Base-by-base conservation (phyloP, 2,113 vertebrate species). In the Chaenocephalus aceratus region DNA sequence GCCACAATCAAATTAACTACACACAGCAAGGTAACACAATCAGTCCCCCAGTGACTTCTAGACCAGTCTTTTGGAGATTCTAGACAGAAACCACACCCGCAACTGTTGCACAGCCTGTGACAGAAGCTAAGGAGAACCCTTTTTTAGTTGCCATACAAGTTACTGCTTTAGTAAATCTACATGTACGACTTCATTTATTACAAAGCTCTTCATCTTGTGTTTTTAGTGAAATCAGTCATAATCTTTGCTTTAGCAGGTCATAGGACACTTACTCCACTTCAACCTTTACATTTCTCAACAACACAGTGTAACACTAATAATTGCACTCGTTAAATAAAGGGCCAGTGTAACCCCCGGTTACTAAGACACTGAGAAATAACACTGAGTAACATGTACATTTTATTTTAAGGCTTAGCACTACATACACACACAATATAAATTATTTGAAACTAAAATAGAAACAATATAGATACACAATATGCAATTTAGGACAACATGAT, bases 1-100 rank as follows among this genome's bases (percentile, higher is more conserved):
- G 68, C 75, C 80, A 82, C 82, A 88, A 90, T 86, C 73, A 86
- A 85, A 88, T 88, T 88, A 75, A 88, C 82, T 23, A 86, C 83
- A 84, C 76, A 80, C 57, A 74, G 73, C 78, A 77, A 78, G 82
- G 86, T 82, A 86, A 87, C 88, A 90, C 86, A 89, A 85, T 88
- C 84, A 84, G 69, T 82, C 83, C 84, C 85, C 80, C 56, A 11
- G 75, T 65, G 88, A 65, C 64, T 84, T 77, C 78, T 72, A 63
- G 69, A 72, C 74, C 41, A 71, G 72, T 87, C 80, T 82, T 77
- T 44, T 73, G 56, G 72, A 75, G 65, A 81, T 75, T 82, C 71
- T 46, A 75, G 68, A 66, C 56, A 49, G 45, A 30, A 30, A 45
- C 76, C 67, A 67, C 72, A 16, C 9, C 70, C 78, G 11, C 65